A percentile compares a stretch with the other conserved stretches of the same genome.
These are phyloP conservation scores for Diadromus collaris DNA, from an alignment of 2,888 invertebrate genomes.

Conservation along the genomic window DNA sequence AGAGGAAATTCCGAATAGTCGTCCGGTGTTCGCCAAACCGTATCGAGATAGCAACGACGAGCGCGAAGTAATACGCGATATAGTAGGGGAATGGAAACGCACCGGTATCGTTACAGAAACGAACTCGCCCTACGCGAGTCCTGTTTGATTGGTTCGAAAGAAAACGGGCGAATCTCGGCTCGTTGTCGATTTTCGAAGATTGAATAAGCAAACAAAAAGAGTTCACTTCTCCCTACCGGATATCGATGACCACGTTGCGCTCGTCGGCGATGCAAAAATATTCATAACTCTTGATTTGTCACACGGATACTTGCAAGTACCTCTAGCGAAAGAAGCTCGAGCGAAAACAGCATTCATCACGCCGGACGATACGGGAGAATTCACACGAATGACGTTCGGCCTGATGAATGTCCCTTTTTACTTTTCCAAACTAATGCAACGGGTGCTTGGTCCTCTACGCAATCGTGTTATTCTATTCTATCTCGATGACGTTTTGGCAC, in stretches of 20 bases:
- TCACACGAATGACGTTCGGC: conserved; percentile 1
- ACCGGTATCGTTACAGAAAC: no score
- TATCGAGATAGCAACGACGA: conserved; percentile 37
- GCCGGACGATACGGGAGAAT: conserved; percentile 14
- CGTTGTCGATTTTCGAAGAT: not conserved
- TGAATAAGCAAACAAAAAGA: not conserved
- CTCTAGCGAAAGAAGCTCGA: no score
- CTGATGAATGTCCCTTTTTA: conserved; percentile 30
- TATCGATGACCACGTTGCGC: no score
- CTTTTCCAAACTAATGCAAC: conserved; percentile 24
- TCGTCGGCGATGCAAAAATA: no score
- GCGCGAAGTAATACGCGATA: not conserved
- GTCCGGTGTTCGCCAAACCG: conserved; percentile 38
- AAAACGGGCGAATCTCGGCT: conserved; percentile 22
- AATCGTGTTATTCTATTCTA: conserved; percentile 30
- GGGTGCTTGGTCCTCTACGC: conserved; percentile 6
- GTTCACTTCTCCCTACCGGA: not conserved
- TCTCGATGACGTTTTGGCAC: conserved; percentile 34
- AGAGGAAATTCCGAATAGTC: conserved; percentile 20
- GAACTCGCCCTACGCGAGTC: conserved; percentile 40
- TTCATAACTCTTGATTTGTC: no score
- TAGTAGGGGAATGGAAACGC: not conserved
- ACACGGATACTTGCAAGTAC: no score
- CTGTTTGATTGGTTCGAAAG: conserved; percentile 52
- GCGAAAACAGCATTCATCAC: no score